Evolutionary conservation across 2,888 invertebrate species (phyloP).

Genomic region (Mythimna albipuncta): DNA sequence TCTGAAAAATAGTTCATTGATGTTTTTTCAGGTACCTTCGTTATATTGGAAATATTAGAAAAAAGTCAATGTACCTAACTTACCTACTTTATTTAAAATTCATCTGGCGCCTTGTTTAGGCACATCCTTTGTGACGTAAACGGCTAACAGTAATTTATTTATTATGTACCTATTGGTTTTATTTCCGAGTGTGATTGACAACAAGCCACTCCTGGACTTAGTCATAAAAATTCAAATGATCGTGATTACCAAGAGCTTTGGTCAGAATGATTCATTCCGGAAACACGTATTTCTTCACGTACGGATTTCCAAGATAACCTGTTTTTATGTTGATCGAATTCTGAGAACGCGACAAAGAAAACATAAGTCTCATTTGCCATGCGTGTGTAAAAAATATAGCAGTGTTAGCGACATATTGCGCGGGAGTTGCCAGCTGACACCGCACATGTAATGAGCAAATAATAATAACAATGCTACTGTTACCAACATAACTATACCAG

Average conservation of each 20-base stretch:
- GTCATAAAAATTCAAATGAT: slow-evolving; percentile 2
- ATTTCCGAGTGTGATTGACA: neutral
- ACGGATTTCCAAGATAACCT: slow-evolving; percentile 51
- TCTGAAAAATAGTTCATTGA: too few relatives aligned
- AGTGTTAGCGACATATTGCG: slow-evolving; percentile 61
- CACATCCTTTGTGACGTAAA: neutral
- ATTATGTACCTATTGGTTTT: neutral
- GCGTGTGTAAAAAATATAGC: slow-evolving; percentile 53
- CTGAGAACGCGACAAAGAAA: slow-evolving; percentile 62
- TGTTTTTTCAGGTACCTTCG: too few relatives aligned
- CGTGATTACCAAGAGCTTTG: slow-evolving; percentile 2
- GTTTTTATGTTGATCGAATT: slow-evolving; percentile 50
- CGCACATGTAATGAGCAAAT: slow-evolving; percentile 71
- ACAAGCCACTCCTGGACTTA: slow-evolving; percentile 4
- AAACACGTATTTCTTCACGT: slow-evolving; percentile 45
- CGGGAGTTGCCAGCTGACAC: slow-evolving; percentile 79
- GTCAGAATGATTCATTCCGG: slow-evolving; percentile 50
- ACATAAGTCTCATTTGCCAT: slow-evolving; percentile 37
- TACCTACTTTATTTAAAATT: too few relatives aligned
- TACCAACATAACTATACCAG: slow-evolving; percentile 41
- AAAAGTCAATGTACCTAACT: too few relatives aligned
- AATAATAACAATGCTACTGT: slow-evolving; percentile 72
- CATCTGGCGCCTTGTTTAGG: neutral
- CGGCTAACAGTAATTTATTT: neutral
- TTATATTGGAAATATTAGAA: too few relatives aligned